Percentiles rank a stretch among this genome's conserved stretches.
Evolutionary conservation across 2,113 vertebrate genomes (phyloP).

Genomic region (Probosciger aterrimus): DNA sequence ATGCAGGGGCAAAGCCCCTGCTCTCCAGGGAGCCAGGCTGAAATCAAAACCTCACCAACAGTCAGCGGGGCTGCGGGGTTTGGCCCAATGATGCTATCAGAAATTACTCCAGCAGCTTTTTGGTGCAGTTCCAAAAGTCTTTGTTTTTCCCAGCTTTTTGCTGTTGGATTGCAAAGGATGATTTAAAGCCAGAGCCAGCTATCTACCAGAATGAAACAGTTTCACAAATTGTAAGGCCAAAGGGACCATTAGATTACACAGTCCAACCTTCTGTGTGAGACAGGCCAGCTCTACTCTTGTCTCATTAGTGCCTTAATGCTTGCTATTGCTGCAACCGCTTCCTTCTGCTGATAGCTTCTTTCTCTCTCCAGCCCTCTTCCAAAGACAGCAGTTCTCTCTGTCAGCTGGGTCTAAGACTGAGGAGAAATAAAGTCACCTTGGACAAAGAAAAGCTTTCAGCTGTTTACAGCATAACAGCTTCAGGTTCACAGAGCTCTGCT

Average conservation of each 20-base stretch:
- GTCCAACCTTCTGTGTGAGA: neutral
- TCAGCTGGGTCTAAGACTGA: neutral
- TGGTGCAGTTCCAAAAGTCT: slow-evolving; percentile 9
- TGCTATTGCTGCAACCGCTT: neutral
- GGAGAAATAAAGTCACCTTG: neutral
- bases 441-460: neutral
- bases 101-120: slow-evolving; percentile 10
- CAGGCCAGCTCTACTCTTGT: slow-evolving; percentile 1
- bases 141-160: slow-evolving; percentile 38
- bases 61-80: neutral
- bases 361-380: neutral
- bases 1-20: neutral
- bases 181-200: slow-evolving; percentile 42
- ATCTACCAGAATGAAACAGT: slow-evolving; percentile 46
- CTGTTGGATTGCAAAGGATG: slow-evolving; percentile 42
- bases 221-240: slow-evolving; percentile 34
- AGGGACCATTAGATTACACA: slow-evolving; percentile 23
- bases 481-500: neutral
- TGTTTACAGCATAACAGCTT: neutral
- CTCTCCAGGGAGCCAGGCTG: neutral
- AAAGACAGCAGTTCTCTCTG: neutral
- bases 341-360: neutral
- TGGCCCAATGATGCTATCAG: neutral
- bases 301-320: slow-evolving; percentile 14
- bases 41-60: neutral